Evolutionary conservation across 2,888 invertebrate species (phyloP).

Genomic region (Psylliodes chrysocephalus): DNA sequence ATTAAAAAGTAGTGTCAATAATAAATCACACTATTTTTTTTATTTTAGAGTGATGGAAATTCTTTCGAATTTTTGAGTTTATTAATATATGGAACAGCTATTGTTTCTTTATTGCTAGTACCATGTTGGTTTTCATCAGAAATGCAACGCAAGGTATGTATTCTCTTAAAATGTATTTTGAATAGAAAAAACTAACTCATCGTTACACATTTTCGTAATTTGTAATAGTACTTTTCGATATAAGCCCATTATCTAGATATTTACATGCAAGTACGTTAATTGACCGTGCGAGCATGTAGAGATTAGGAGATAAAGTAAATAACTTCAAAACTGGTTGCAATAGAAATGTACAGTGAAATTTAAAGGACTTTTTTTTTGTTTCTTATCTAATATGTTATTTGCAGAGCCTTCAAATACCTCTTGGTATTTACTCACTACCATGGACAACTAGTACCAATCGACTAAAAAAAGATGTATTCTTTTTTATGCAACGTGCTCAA

Average conservation of each 20-base stretch:
- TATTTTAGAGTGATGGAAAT: conserved; percentile 38
- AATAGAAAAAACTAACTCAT: no score
- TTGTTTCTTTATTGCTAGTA: conserved; percentile 33
- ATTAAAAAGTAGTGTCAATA: no score
- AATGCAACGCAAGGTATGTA: conserved; percentile 39
- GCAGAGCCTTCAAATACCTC: conserved; percentile 40
- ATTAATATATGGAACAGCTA: conserved; percentile 31
- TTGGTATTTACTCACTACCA: conserved; percentile 32
- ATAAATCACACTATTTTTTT: neutral
- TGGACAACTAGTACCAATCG: conserved; percentile 28
- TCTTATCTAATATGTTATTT: conserved; percentile 13
- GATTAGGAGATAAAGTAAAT: no score
- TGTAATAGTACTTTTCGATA: no score
- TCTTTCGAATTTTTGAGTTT: conserved; percentile 40
- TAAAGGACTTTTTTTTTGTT: no score
- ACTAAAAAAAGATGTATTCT: conserved; percentile 37
- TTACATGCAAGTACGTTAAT: no score
- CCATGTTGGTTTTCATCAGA: conserved; percentile 47
- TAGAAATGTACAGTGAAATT: no score
- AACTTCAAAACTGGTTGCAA: no score
- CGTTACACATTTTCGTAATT: no score
- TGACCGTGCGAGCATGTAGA: no score
- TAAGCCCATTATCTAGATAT: no score
- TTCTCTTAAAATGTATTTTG: no score
- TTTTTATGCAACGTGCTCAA: conserved; percentile 35